A percentile compares a stretch with the other conserved stretches of the same genome.
Evolutionary conservation across 2,888 invertebrate species (phyloP).

Genomic region (Athalia rosae): DNA sequence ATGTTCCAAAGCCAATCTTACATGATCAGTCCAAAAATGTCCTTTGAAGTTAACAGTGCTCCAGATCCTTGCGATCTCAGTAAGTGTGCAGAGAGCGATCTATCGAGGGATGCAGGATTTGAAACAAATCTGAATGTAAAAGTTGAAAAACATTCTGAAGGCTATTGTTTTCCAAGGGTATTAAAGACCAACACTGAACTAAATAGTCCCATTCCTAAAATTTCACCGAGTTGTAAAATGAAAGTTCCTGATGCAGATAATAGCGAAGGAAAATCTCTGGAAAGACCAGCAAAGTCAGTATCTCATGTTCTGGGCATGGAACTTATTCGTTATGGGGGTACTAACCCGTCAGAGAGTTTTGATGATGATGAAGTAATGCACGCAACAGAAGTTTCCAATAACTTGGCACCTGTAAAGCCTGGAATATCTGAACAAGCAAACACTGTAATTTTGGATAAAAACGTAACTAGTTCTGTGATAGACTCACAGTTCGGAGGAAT

Average conservation of each 20-base stretch:
- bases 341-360: not conserved
- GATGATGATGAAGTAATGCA: not conserved
- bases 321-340: not conserved
- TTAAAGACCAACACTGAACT: conserved; percentile 18
- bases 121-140: not conserved
- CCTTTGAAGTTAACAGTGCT: conserved; percentile 14
- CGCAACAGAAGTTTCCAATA: not conserved
- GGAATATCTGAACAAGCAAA: not conserved
- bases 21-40: conserved; percentile 16
- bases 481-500: conserved; percentile 15
- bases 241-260: not conserved
- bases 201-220: not conserved
- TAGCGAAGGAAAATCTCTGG: not conserved
- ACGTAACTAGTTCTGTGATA: not conserved
- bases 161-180: not conserved
- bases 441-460: not conserved
- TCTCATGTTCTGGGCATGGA: not conserved
- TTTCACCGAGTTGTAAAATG: not conserved
- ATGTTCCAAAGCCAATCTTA: not conserved
- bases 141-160: not conserved
- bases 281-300: not conserved
- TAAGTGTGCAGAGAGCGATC: not conserved
- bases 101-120: not conserved
- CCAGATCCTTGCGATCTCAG: not conserved
- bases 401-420: not conserved